Conservation (phyloP, 2,888 invertebrate genomes). For the Rhodophaea formosa region DNA sequence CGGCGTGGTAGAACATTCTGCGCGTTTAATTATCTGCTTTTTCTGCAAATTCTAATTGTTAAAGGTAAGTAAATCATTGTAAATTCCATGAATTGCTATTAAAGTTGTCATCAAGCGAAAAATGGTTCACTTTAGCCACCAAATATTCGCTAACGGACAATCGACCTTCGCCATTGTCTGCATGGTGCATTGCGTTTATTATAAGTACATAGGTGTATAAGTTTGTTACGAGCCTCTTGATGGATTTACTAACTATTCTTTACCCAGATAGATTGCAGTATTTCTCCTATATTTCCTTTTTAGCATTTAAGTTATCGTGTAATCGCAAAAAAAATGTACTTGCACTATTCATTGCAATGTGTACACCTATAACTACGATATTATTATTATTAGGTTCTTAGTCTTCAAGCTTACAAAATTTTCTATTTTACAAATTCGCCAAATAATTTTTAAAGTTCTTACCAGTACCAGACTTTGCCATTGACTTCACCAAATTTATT, state of each 20-base stretch:
- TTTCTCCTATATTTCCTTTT: not conserved
- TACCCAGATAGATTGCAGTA: not conserved
- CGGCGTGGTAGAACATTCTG: slow-evolving; percentile 79
- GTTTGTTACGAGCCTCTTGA: not conserved
- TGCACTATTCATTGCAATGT: no score
- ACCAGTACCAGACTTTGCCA: no score
- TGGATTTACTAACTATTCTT: not conserved
- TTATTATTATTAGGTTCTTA: no score
- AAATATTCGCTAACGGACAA: slow-evolving; percentile 54
- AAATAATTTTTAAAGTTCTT: no score
- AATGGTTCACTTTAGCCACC: slow-evolving; percentile 30
- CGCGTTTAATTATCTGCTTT: slow-evolving; percentile 67
- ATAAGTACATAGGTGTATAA: slow-evolving; percentile 32
- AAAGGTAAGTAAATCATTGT: slow-evolving; percentile 64
- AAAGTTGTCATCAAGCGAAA: slow-evolving; percentile 21
- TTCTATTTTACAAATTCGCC: no score
- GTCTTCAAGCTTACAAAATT: no score
- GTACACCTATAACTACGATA: no score
- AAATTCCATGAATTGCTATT: slow-evolving; percentile 23
- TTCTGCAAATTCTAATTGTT: slow-evolving; percentile 69
- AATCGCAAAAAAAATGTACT: no score
- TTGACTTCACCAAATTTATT: no score
- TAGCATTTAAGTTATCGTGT: no score
- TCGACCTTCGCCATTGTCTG: slow-evolving; percentile 81
- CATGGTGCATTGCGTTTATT: slow-evolving; percentile 79